Conservation (phyloP, 2,797 vertebrate species). For the Naso thynnoides region DNA sequence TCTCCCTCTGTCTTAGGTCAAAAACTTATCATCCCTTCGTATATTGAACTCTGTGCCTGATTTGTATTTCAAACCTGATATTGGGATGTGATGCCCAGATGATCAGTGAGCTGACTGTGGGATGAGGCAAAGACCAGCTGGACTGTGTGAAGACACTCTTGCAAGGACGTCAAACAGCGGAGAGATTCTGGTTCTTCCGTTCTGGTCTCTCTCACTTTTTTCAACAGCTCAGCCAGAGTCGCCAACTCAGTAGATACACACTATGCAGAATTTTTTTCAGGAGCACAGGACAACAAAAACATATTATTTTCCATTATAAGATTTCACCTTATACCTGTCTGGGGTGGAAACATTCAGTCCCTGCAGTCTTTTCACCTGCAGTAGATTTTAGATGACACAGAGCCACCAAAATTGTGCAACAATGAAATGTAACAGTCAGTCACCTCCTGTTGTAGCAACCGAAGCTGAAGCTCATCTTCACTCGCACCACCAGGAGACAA, state of each 20-base stretch:
- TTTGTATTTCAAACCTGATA: constrained; percentile 84
- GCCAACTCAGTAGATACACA: constrained; percentile 84
- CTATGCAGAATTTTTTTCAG: constrained; percentile 66
- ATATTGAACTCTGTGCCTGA: not conserved
- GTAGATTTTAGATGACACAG: not conserved
- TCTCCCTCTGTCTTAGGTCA: no score
- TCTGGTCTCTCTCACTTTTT: constrained; percentile 67
- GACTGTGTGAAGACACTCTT: constrained; percentile 74
- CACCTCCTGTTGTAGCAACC: constrained; percentile 86
- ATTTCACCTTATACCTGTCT: no score
- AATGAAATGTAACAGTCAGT: not conserved
- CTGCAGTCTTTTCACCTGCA: not conserved
- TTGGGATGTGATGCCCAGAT: constrained; percentile 75
- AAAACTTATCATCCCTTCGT: no score
- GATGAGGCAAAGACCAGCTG: constrained; percentile 75
- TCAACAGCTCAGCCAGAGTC: constrained; percentile 82
- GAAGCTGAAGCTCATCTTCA: constrained; percentile 72
- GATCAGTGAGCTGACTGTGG: constrained; percentile 76
- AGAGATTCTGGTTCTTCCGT: constrained; percentile 66
- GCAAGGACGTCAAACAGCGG: constrained; percentile 83
- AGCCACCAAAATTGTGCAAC: not conserved
- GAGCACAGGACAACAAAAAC: not conserved
- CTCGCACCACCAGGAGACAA: constrained; percentile 61
- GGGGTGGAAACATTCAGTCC: not conserved
- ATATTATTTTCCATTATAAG: no score